Base-by-base conservation (phyloP, 2,888 invertebrate genomes). In the Phyto melanocephala region DNA sequence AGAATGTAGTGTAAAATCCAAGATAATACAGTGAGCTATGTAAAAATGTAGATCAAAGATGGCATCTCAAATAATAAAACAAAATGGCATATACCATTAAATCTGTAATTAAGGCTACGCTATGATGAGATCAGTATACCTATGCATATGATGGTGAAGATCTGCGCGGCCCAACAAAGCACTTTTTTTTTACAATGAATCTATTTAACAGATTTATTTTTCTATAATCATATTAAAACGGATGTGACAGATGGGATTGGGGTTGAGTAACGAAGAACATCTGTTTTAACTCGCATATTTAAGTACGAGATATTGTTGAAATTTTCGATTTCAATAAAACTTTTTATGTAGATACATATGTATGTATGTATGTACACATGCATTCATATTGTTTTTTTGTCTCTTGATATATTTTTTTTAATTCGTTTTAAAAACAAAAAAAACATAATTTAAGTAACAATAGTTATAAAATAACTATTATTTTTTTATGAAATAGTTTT, bases 171-270 rank as follows among this genome's bases (percentile, higher is more conserved):
- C n/a, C n/a, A n/a, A n/a, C n/a, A n/a, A n/a, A n/a, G n/a, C n/a
- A n/a, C n/a, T n/a, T n/a, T n/a, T 72, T 72, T 52, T 58, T 65
- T 47, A 75, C 15, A 56, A 58, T 74, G 24, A 56, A 80, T 76
- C 52, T 71, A 71, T 71, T 80, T 37, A 76, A 71, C 80, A 81
- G 71, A 81, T 76, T 81, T 81, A 71, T 60, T 76, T 81, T 76
- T 71, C 56, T 37, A 76, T 80, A 80, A 80, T 80, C 58, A 75
- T 40, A 75, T 80, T 56, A 63, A 65, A 79, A 67, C 40, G 56
- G 47, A 28, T 71, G 13, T 4, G n/a, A 3, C 37, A 15, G 11
- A 0, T 2, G 17, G 24, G 47, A 17, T 56, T 33, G 3, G n/a
- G 52, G 13, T 5, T 63, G 52, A 8, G 42, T 5, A 13, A 52